Evolutionary conservation across 2,888 invertebrate genomes (phyloP).

Genomic region (Mantis religiosa): DNA sequence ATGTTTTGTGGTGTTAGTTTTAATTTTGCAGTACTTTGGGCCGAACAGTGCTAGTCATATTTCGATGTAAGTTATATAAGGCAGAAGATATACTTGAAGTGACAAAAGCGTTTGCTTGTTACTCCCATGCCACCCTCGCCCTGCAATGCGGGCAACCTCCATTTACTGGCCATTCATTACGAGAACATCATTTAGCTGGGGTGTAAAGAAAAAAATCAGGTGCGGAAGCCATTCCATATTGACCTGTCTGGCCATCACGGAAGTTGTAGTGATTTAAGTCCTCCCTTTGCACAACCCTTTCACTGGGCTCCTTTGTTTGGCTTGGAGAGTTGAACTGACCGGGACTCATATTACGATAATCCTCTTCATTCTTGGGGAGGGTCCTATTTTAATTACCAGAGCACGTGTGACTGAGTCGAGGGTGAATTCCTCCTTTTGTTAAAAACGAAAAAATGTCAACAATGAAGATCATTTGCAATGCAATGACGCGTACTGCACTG

Average conservation of each 20-base stretch:
- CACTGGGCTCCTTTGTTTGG: background rate
- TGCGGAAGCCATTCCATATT: background rate
- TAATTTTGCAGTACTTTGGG: no score
- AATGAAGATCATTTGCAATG: background rate
- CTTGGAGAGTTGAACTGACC: background rate
- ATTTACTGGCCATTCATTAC: background rate
- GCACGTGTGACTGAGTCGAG: background rate
- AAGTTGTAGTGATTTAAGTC: constrained; percentile 1
- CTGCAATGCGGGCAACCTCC: background rate
- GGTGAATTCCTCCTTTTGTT: background rate
- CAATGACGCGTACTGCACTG: background rate
- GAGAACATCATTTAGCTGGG: background rate
- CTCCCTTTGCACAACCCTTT: background rate
- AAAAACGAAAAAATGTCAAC: background rate
- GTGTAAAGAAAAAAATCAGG: constrained; percentile 3
- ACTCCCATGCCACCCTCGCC: no score
- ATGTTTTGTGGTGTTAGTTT: no score
- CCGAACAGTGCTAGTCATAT: no score
- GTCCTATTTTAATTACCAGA: background rate
- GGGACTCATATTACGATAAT: background rate
- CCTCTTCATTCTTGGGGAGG: background rate
- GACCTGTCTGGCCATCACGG: background rate
- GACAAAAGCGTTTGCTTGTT: no score
- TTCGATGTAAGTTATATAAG: no score
- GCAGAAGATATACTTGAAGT: no score